Evolutionary conservation across 2,113 vertebrate genomes (phyloP), one percentile per base, ranked within the genome.

Genomic region (Bufo gargarizans): DNA sequence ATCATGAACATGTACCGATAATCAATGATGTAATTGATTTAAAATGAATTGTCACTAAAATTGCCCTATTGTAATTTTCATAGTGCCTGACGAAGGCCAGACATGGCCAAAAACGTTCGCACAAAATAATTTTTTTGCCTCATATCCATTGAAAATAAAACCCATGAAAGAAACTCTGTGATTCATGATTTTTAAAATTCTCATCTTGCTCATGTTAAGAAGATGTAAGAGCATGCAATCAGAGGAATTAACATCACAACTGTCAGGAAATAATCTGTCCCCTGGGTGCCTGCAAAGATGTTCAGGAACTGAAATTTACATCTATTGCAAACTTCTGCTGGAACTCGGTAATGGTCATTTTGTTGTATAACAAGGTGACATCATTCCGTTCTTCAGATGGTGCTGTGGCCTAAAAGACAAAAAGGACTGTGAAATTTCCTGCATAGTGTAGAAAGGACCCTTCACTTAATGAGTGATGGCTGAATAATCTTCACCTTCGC

Each of bases 381-480:
- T 99, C 97, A 0, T 97, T 97, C n/a, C 98, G 95, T 65, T 98
- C 97, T 89, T 99, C 97, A 84, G 94, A 95, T 8, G 98, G 95
- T 12, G 92, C 96, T 0, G 97, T 98, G 89, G 97, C 97, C 98
- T 99, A 91, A 81, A 8, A 89, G 91, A 55, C 11, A 78, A 69
- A 16, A 22, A 13, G 14, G 20, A 17, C 16, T 74, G 10, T 74
- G 13, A 47, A 19, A 17, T 74, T 47, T 76, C 72, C 17, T 19
- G 13, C 13, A 50, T 6, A 50, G 2, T 50, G 71, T 74, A 47
- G 2, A 3, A 85, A 43, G 2, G 74, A 53, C 50, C 11, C 33
- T n/a, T 45, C 8, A 61, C 14, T 10, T 3, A 58, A 77, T 74
- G 33, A 22, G 1, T 0, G 2, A 33, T 43, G 16, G 43, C 4